Conservation (phyloP, 2,113 vertebrate species). For the Ahaetulla prasina region DNA sequence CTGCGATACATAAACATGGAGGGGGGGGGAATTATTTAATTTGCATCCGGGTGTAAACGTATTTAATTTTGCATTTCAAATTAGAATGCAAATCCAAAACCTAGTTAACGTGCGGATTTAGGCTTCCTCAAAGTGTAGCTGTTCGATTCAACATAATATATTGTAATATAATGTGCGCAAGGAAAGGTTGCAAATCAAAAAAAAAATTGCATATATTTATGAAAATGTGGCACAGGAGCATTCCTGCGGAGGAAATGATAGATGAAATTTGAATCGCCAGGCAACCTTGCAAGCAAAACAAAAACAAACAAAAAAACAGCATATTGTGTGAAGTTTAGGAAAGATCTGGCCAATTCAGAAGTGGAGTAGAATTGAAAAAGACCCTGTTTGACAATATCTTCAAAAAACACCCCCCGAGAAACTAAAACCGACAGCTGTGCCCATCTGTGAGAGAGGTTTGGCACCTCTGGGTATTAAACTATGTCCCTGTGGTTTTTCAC, state of each 20-base stretch:
- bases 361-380: not conserved
- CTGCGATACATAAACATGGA: not conserved
- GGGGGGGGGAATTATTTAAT: not conserved
- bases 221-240: not conserved
- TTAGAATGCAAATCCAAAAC: not conserved
- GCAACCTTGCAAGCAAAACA: not conserved
- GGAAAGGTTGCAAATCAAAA: not conserved
- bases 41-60: not conserved
- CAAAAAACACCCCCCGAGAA: not conserved
- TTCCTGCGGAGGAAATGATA: not conserved
- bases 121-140: not conserved
- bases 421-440: not conserved
- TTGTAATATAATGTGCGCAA: not conserved
- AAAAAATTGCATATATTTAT: not conserved
- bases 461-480: not conserved
- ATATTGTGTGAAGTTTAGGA: not conserved
- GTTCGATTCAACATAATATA: not conserved
- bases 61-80: not conserved
- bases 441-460: not conserved
- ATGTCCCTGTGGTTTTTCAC: not conserved
- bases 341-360: not conserved
- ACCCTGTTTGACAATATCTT: not conserved
- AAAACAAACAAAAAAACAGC: not conserved
- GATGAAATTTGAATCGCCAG: not conserved
- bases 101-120: not conserved